Evolutionary conservation across 2,797 vertebrate species (phyloP).

Genomic region (Chelon labrosus): DNA sequence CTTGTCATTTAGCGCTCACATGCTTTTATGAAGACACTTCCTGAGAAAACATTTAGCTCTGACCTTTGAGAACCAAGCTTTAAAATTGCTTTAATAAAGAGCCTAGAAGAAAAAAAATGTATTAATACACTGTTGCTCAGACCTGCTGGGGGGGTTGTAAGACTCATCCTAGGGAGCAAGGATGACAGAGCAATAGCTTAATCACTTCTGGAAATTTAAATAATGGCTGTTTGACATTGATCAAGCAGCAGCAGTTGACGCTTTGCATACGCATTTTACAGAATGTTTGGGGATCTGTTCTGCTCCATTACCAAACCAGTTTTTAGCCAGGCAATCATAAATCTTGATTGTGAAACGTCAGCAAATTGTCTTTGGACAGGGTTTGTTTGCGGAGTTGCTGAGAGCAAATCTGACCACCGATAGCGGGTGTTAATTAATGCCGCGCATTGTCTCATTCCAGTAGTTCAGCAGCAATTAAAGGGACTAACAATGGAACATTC

Average conservation of each 20-base stretch:
- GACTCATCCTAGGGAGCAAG: slow-evolving; percentile 42
- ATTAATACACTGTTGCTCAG: slow-evolving; percentile 42
- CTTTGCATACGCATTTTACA: slow-evolving; percentile 66
- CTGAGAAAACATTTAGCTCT: slow-evolving; percentile 55
- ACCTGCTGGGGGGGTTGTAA: slow-evolving; percentile 28
- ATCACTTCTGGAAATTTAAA: slow-evolving; percentile 57
- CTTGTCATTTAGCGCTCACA: slow-evolving; percentile 52
- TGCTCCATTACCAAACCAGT: slow-evolving; percentile 71
- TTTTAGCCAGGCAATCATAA: slow-evolving; percentile 68
- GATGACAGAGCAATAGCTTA: slow-evolving; percentile 43
- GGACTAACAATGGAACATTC: slow-evolving; percentile 66
- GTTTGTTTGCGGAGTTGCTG: slow-evolving; percentile 71
- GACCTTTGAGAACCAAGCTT: slow-evolving; percentile 71
- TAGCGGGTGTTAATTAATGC: slow-evolving; percentile 82
- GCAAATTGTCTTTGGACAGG: slow-evolving; percentile 64
- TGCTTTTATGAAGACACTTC: slow-evolving; percentile 34
- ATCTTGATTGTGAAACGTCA: slow-evolving; percentile 76
- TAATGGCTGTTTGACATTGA: slow-evolving; percentile 74
- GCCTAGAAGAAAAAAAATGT: slow-evolving; percentile 33
- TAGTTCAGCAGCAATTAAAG: slow-evolving; percentile 74
- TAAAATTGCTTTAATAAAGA: slow-evolving; percentile 58
- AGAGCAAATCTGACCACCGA: slow-evolving; percentile 72
- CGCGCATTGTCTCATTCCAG: slow-evolving; percentile 71
- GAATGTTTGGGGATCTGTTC: slow-evolving; percentile 56
- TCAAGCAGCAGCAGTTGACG: slow-evolving; percentile 71